These are phyloP conservation scores for Oryzias dopingdopingensis DNA, from an alignment of 2,797 vertebrate genomes.

Conservation along the genomic window DNA sequence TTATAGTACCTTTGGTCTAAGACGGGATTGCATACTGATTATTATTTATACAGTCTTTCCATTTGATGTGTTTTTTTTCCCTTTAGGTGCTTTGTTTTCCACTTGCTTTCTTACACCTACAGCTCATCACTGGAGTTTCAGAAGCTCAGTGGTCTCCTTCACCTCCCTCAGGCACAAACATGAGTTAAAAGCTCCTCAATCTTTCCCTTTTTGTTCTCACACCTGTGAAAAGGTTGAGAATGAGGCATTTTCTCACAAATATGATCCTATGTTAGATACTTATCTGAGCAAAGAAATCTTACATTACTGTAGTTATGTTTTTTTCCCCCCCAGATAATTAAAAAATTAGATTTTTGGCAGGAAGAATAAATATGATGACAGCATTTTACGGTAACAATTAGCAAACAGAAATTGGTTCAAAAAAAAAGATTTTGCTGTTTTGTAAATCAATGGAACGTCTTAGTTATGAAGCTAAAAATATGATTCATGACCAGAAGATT, in stretches of 20 bases:
- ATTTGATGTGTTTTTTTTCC: conserved; percentile 27
- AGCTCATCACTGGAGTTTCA: conserved; percentile 46
- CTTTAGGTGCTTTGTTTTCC: conserved; percentile 21
- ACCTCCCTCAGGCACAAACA: conserved; percentile 41
- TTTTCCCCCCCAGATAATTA: background rate
- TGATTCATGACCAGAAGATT: conserved; percentile 6
- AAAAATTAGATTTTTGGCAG: conserved; percentile 15
- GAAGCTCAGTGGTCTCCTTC: conserved; percentile 28
- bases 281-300: conserved; percentile 17
- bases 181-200: conserved; percentile 20
- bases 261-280: conserved; percentile 33
- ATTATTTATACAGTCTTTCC: conserved; percentile 23
- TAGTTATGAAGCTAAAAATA: conserved; percentile 23
- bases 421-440: background rate
- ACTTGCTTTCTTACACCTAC: conserved; percentile 19
- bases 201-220: conserved; percentile 26
- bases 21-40: conserved; percentile 32
- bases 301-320: background rate
- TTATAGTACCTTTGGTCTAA: conserved; percentile 9
- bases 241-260: conserved; percentile 13
- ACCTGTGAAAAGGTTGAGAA: conserved; percentile 48
- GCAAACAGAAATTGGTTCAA: background rate
- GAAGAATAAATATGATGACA: conserved; percentile 8
- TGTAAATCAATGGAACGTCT: conserved; percentile 33
- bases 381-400: conserved; percentile 15